These are phyloP conservation scores for Sebastes cheni DNA, from an alignment of 2,797 vertebrate species.

Conservation along the genomic window DNA sequence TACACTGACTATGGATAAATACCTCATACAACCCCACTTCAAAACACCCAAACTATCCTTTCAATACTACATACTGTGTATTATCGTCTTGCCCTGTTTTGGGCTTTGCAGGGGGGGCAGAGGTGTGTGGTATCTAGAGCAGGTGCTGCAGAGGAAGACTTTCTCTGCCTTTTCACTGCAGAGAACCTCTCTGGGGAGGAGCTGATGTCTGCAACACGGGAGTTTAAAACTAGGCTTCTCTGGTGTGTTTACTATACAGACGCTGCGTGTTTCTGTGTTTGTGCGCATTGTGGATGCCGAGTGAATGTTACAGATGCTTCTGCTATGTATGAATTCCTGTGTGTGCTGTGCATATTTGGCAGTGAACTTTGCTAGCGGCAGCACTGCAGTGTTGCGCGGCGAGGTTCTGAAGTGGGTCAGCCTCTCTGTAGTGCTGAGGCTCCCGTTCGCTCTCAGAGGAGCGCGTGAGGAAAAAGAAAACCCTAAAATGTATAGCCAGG, in stretches of 20 bases:
- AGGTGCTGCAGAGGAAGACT: constrained; percentile 34
- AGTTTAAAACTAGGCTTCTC: constrained; percentile 23
- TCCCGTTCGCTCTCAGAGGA: constrained; percentile 53
- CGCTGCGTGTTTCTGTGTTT: constrained; percentile 7
- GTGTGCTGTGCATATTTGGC: constrained; percentile 35
- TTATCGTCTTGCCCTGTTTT: constrained; percentile 6
- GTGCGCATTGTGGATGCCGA: constrained; percentile 4
- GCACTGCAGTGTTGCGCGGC: constrained; percentile 52
- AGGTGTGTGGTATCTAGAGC: constrained; percentile 16
- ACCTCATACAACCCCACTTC: too few relatives aligned
- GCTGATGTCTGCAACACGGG: constrained; percentile 20
- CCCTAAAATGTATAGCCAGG: neutral
- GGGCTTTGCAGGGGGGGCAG: neutral
- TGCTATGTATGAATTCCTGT: constrained; percentile 36
- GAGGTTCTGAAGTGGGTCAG: constrained; percentile 76
- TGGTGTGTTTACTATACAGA: constrained; percentile 19
- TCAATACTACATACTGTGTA: neutral
- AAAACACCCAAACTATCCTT: too few relatives aligned
- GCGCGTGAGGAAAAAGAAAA: neutral
- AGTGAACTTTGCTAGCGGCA: constrained; percentile 50
- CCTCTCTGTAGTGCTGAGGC: constrained; percentile 31
- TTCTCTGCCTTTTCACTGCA: constrained; percentile 15
- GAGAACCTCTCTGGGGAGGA: constrained; percentile 40
- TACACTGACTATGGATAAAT: too few relatives aligned
- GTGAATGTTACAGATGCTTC: constrained; percentile 19